Evolutionary conservation across 2,888 invertebrate genomes (phyloP).

Genomic region (Drosophila mercatorum): DNA sequence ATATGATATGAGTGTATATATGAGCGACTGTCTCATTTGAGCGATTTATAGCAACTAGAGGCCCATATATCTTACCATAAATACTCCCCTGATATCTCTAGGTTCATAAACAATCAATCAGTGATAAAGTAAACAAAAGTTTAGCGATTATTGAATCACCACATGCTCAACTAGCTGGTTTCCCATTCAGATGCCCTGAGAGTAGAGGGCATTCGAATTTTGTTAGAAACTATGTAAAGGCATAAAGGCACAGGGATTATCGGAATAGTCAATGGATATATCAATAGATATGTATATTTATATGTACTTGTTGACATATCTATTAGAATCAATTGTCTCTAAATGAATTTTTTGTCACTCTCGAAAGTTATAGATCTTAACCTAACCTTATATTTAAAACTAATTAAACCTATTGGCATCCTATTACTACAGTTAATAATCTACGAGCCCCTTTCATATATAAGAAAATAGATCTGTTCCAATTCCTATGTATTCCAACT

Average conservation of each 20-base stretch:
- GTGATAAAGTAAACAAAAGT: conserved; percentile 57
- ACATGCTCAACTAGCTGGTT: not conserved
- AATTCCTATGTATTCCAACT: no score
- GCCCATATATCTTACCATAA: conserved; percentile 16
- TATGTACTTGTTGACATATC: not conserved
- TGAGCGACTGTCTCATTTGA: conserved; percentile 36
- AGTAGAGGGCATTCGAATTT: not conserved
- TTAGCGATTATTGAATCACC: not conserved
- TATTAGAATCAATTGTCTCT: no score
- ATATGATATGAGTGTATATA: conserved; percentile 18
- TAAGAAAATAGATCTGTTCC: no score
- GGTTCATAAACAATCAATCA: conserved; percentile 65
- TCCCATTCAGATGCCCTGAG: not conserved
- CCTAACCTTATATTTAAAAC: no score
- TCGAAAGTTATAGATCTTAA: no score
- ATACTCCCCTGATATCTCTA: conserved; percentile 12
- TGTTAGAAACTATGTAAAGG: not conserved
- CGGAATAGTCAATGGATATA: not conserved
- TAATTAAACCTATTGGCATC: no score
- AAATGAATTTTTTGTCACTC: no score
- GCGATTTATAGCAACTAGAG: conserved; percentile 55
- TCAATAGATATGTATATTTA: not conserved
- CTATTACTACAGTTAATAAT: no score
- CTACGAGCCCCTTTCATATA: no score
- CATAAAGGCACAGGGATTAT: no score